phyloP scores from a whole-genome alignment of 2,797 vertebrate species.

The Lepus townsendii region DNA sequence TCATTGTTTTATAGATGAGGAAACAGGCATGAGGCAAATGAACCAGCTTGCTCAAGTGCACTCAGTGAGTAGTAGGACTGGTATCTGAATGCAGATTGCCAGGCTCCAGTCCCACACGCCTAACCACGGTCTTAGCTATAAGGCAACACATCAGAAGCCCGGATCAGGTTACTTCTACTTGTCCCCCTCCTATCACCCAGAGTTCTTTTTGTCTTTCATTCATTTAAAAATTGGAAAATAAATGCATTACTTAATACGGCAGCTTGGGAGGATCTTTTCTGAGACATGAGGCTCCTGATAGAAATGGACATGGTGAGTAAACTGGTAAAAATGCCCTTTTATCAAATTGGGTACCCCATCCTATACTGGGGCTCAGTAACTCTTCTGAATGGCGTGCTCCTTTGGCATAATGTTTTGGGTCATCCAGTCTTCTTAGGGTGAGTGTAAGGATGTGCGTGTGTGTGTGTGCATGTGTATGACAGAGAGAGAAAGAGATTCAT shows the following conservation, averaged over 20 bases:
- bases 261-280: neutral
- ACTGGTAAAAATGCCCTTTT: neutral
- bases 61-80: conserved; percentile 5
- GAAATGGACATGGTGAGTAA: neutral
- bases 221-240: neutral
- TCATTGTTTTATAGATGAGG: conserved; percentile 26
- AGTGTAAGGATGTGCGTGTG: neutral
- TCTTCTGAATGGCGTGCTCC: neutral
- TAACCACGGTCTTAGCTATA: neutral
- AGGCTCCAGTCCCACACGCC: conserved; percentile 11
- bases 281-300: neutral
- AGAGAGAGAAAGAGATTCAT: too few relatives aligned
- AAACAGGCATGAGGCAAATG: neutral
- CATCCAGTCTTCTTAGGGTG: neutral
- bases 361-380: neutral
- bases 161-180: neutral
- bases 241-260: neutral
- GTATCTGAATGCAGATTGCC: neutral
- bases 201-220: neutral
- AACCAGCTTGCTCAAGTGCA: neutral
- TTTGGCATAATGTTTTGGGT: neutral
- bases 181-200: neutral
- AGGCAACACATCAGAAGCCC: neutral
- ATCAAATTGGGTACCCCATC: neutral
- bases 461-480: neutral